Percentiles rank a stretch among this genome's conserved stretches.
Conservation (phyloP, 2,113 vertebrate genomes). For the Dunckerocampus dactyliophorus region DNA sequence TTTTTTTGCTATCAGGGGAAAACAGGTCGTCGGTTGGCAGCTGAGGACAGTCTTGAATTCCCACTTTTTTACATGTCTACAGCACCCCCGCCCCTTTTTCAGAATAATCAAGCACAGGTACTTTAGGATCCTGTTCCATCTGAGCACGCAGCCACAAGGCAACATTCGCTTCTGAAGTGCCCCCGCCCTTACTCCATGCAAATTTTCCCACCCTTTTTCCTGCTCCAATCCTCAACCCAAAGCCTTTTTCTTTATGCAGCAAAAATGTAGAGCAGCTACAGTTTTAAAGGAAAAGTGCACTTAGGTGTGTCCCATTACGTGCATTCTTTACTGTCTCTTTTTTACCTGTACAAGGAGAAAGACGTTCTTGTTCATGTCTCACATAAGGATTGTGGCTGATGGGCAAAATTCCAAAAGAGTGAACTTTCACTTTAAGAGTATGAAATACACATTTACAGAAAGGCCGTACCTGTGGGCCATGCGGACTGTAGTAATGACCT, state of each 20-base stretch:
- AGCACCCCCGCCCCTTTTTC: constrained; percentile 1
- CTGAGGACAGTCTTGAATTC: constrained; percentile 9
- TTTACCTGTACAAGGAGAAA: too few relatives aligned
- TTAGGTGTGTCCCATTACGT: too few relatives aligned
- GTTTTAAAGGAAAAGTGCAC: too few relatives aligned
- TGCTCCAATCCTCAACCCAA: too few relatives aligned
- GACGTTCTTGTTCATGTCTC: too few relatives aligned
- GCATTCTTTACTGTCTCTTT: too few relatives aligned
- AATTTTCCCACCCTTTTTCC: too few relatives aligned
- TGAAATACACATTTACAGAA: constrained; percentile 24
- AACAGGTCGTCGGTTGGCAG: constrained; percentile 14
- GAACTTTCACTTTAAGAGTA: constrained; percentile 1
- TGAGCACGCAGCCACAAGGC: constrained; percentile 28
- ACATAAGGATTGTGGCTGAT: too few relatives aligned
- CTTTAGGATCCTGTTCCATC: constrained; percentile 24
- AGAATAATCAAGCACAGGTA: constrained; percentile 21
- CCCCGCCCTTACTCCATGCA: constrained; percentile 5
- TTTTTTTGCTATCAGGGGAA: constrained; percentile 25
- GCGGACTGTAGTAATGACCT: constrained; percentile 82
- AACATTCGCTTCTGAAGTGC: constrained; percentile 5
- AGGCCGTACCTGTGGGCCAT: constrained; percentile 79
- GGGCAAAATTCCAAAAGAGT: too few relatives aligned
- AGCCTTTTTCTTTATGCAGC: too few relatives aligned
- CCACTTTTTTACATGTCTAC: not conserved
- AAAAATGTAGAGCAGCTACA: too few relatives aligned